Percentiles rank a stretch among this genome's conserved stretches.
Conservation (phyloP, 1,140 invertebrate genomes). For the Eurosta solidaginis region DNA sequence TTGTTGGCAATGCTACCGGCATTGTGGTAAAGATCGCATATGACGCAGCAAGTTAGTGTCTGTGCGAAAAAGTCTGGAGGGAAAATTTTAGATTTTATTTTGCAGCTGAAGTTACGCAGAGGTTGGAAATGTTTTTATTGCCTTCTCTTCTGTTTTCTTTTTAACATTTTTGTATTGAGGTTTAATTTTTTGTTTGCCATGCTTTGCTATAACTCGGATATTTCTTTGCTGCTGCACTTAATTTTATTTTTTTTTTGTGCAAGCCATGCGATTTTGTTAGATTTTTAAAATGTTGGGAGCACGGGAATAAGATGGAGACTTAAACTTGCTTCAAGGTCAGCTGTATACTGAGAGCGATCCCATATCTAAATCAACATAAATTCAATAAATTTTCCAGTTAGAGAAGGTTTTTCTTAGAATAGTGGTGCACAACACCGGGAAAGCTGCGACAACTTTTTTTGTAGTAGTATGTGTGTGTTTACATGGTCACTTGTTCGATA, state of each 20-base stretch:
- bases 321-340: no score
- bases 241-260: background rate
- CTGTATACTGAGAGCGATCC: no score
- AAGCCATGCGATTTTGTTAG: no score
- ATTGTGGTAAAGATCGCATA: background rate
- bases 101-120: background rate
- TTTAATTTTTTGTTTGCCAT: background rate
- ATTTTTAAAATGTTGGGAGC: no score
- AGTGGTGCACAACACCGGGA: no score
- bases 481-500: no score
- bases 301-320: no score
- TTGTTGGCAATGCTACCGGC: conserved; percentile 15
- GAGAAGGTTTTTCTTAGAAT: no score
- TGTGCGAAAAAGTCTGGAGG: background rate
- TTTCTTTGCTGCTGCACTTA: background rate
- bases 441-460: no score
- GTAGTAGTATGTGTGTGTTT: no score
- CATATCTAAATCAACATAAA: no score
- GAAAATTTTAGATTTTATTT: background rate
- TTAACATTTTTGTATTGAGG: background rate
- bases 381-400: no score
- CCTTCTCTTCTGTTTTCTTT: background rate
- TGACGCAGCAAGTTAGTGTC: conserved; percentile 7
- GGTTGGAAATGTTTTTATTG: background rate
- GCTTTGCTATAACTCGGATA: background rate